Evolutionary conservation across 2,888 invertebrate species (phyloP).

Genomic region (Andrena fulva): DNA sequence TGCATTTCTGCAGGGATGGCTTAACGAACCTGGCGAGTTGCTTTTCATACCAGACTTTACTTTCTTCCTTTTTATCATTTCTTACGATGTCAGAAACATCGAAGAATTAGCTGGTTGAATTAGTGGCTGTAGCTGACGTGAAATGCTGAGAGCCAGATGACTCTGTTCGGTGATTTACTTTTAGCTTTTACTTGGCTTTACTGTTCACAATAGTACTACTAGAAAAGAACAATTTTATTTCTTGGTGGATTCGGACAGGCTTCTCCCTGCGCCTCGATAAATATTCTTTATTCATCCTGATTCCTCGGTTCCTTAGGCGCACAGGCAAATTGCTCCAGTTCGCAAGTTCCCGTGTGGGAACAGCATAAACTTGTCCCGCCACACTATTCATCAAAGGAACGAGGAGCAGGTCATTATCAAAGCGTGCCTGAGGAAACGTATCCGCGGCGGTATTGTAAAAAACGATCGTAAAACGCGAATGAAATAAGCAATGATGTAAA

Average conservation of each 20-base stretch:
- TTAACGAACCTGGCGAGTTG: conserved; percentile 67
- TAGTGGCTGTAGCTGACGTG: background rate
- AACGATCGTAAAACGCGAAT: conserved; percentile 31
- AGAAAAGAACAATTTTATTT: too few relatives aligned
- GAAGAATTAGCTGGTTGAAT: conserved; percentile 24
- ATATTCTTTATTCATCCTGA: too few relatives aligned
- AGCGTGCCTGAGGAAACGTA: conserved; percentile 7
- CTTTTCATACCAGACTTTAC: conserved; percentile 24
- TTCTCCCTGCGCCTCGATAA: too few relatives aligned
- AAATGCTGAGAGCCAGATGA: background rate
- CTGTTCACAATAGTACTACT: too few relatives aligned
- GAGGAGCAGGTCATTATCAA: conserved; percentile 12
- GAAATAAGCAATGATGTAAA: conserved; percentile 40
- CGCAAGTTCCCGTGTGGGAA: conserved; percentile 2
- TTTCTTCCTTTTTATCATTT: conserved; percentile 24
- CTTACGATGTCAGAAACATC: conserved; percentile 62
- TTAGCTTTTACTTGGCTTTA: too few relatives aligned
- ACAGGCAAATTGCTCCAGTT: background rate
- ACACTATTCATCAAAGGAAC: conserved; percentile 14
- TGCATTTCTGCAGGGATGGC: conserved; percentile 76
- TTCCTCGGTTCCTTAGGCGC: background rate
- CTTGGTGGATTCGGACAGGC: too few relatives aligned
- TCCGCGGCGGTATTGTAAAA: conserved; percentile 5
- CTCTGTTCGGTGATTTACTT: too few relatives aligned
- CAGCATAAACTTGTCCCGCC: background rate